A percentile compares a stretch with the other conserved stretches of the same genome.
These are phyloP conservation scores for Alethe castanea DNA, from an alignment of 2,113 vertebrate genomes.

Conservation along the genomic window DNA sequence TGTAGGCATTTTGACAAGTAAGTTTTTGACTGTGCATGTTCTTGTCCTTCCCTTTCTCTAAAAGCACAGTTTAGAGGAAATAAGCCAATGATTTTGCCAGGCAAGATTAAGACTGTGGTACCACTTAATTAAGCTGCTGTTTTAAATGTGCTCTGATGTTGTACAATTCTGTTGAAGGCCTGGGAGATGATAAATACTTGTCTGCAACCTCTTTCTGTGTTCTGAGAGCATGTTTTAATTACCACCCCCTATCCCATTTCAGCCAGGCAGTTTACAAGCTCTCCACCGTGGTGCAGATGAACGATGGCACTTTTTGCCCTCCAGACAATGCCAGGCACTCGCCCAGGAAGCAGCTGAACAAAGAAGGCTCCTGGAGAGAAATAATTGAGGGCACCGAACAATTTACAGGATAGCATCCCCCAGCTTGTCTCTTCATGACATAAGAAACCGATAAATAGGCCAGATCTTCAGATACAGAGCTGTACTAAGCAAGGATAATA, in stretches of 20 bases:
- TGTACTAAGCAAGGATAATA: background rate
- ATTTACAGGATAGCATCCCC: background rate
- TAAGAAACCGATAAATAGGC: background rate
- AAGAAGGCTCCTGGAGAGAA: background rate
- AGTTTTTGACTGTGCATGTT: background rate
- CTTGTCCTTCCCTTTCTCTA: background rate
- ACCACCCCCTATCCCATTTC: conserved; percentile 1
- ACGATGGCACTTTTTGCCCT: background rate
- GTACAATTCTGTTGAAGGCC: background rate
- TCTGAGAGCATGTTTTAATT: conserved; percentile 38
- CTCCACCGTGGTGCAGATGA: background rate
- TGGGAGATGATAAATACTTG: background rate
- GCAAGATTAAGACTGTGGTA: background rate
- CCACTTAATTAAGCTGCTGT: conserved; percentile 49
- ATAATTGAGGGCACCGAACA: conserved; percentile 11
- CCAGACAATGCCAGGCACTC: background rate
- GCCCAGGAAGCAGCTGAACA: background rate
- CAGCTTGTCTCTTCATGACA: background rate
- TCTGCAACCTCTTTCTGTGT: background rate
- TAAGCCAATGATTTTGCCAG: background rate
- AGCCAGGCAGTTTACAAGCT: conserved; percentile 12
- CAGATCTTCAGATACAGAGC: background rate
- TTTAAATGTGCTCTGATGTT: conserved; percentile 16
- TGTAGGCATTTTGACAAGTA: background rate
- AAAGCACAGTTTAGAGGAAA: background rate